Evolutionary conservation across 2,113 vertebrate genomes (phyloP).

Genomic region (Muntiacus muntjak): DNA sequence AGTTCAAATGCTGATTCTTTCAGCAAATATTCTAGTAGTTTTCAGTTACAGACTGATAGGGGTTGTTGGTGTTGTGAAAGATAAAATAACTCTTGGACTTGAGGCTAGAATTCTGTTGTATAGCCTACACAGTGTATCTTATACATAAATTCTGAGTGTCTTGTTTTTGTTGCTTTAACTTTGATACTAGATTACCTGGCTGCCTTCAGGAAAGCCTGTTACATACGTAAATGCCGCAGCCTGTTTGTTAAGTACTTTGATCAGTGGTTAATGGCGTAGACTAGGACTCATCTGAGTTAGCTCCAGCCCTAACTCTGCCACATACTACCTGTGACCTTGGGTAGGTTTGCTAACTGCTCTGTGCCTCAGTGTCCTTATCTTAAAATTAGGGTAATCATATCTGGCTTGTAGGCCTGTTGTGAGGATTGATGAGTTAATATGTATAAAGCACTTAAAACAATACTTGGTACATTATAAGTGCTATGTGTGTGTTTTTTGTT

Average conservation of each 20-base stretch:
- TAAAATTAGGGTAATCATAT: background rate
- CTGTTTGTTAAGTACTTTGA: background rate
- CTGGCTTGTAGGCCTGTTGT: background rate
- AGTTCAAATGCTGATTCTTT: background rate
- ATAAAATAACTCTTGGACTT: background rate
- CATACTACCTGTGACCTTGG: background rate
- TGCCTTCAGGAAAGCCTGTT: background rate
- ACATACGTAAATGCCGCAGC: rapidly evolving
- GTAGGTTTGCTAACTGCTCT: background rate
- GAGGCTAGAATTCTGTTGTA: background rate
- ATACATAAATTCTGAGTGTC: background rate
- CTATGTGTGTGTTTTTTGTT: background rate
- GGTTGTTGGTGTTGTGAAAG: background rate
- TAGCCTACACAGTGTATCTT: background rate
- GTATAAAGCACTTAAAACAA: background rate
- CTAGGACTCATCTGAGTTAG: background rate
- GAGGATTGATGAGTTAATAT: background rate
- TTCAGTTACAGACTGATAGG: background rate
- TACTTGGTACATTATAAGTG: background rate
- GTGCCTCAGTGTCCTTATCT: background rate
- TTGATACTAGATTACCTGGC: background rate
- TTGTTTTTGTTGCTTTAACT: background rate
- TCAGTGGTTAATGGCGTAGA: background rate
- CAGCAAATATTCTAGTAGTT: background rate
- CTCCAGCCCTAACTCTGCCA: no score